These are phyloP conservation scores for Caligus rogercresseyi DNA, from an alignment of 1,140 invertebrate genomes.

Conservation along the genomic window DNA sequence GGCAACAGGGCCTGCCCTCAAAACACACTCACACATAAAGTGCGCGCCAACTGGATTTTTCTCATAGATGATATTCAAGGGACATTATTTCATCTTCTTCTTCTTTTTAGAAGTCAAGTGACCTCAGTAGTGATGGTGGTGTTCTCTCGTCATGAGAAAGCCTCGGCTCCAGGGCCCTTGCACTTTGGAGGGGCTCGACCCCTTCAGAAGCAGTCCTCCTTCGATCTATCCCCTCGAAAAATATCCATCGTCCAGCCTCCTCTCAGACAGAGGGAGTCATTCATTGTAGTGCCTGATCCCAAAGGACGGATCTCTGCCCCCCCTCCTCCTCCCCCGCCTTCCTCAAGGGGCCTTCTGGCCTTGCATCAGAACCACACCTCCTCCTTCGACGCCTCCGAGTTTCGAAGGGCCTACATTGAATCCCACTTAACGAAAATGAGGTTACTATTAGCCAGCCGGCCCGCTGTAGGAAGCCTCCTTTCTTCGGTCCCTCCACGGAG, in stretches of 20 bases:
- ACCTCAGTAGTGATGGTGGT: background rate
- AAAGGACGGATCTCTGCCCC: background rate
- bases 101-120: background rate
- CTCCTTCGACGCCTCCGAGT: background rate
- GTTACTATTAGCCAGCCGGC: background rate
- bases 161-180: background rate
- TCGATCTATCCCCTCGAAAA: background rate
- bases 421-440: background rate
- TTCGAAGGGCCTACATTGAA: background rate
- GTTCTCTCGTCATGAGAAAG: background rate
- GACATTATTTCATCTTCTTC: background rate
- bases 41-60: too few relatives aligned
- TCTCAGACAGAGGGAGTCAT: background rate
- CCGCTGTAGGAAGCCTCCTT: too few relatives aligned
- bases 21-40: too few relatives aligned
- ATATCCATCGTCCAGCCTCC: background rate
- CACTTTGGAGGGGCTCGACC: background rate
- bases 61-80: too few relatives aligned
- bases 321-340: background rate
- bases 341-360: background rate
- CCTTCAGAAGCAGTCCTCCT: background rate
- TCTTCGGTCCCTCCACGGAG: background rate
- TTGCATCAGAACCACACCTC: background rate
- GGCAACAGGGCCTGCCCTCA: too few relatives aligned
- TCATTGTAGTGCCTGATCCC: background rate